A percentile compares a stretch with the other conserved stretches of the same genome.
Conservation (phyloP, 2,888 invertebrate genomes). For the Heliconius erato region DNA sequence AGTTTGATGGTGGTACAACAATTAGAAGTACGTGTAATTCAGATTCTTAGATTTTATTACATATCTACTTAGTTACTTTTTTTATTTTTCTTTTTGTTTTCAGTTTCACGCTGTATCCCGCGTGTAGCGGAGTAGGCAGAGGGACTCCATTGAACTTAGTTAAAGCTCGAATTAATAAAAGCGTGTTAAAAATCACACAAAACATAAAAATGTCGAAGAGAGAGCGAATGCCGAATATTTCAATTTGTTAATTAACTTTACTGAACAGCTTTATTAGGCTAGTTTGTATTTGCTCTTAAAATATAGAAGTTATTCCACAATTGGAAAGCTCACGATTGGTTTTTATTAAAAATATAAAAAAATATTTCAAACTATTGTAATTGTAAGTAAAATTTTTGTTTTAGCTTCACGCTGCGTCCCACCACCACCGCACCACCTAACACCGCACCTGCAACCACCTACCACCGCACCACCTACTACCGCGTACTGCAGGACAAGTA, state of each 20-base stretch:
- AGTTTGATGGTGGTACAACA: too few relatives aligned
- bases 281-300: background rate
- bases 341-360: background rate
- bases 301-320: background rate
- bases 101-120: background rate
- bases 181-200: background rate
- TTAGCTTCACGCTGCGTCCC: background rate
- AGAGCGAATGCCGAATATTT: background rate
- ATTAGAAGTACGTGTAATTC: too few relatives aligned
- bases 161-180: background rate
- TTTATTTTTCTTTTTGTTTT: background rate
- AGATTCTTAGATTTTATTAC: too few relatives aligned
- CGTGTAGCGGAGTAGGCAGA: background rate
- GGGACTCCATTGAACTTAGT: background rate
- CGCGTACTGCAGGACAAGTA: background rate
- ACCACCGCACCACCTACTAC: too few relatives aligned
- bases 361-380: background rate
- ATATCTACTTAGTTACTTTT: too few relatives aligned
- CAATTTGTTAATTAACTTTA: background rate
- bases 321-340: background rate
- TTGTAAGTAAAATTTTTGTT: background rate
- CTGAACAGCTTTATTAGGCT: background rate
- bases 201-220: background rate
- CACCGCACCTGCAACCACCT: too few relatives aligned
- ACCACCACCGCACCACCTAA: too few relatives aligned